These are phyloP conservation scores for Schizaphis graminum DNA, from an alignment of 2,888 invertebrate species.

Conservation along the genomic window DNA sequence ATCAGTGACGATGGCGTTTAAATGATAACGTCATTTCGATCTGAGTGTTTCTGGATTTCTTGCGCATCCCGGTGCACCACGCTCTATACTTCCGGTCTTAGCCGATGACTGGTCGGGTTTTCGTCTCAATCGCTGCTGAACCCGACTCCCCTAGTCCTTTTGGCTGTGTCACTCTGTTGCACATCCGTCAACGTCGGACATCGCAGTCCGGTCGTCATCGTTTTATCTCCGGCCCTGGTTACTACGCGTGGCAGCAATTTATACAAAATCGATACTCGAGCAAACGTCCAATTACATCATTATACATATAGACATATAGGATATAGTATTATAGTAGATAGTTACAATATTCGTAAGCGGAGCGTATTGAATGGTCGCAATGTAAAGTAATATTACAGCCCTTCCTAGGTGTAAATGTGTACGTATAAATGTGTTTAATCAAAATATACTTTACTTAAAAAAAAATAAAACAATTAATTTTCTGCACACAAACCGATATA, in stretches of 20 bases:
- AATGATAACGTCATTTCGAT: slow-evolving; percentile 26
- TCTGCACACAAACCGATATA: not conserved
- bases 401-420: not conserved
- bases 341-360: not conserved
- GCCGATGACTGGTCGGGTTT: slow-evolving; percentile 63
- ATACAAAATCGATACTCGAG: slow-evolving; percentile 41
- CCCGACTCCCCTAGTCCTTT: slow-evolving; percentile 35
- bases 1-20: not conserved
- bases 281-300: not conserved
- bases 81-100: slow-evolving; percentile 50
- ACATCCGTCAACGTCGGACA: slow-evolving; percentile 63
- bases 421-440: not conserved
- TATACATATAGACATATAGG: not conserved
- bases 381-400: not conserved
- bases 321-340: not conserved
- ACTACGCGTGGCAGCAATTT: not conserved
- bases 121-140: slow-evolving; percentile 55
- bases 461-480: not conserved
- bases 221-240: not conserved
- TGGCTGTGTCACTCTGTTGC: slow-evolving; percentile 64
- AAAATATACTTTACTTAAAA: too few relatives aligned
- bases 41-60: slow-evolving; percentile 17
- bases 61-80: slow-evolving; percentile 9
- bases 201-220: not conserved
- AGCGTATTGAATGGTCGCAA: not conserved